Base-by-base conservation (phyloP, 2,113 vertebrate species). In the Oreochromis tanganicae region DNA sequence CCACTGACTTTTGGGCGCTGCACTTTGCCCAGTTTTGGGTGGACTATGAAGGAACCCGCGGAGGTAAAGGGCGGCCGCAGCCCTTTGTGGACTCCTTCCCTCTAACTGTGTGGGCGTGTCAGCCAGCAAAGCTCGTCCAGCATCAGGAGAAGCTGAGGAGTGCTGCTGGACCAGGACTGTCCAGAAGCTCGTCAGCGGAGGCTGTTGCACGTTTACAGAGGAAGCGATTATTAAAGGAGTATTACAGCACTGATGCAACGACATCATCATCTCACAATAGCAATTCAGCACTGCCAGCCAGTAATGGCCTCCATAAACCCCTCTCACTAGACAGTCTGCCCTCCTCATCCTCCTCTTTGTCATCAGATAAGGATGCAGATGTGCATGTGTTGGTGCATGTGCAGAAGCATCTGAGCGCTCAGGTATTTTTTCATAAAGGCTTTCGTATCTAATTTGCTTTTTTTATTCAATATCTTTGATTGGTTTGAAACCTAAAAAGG, bases 1-100 rank as follows among this genome's bases (percentile, higher is more conserved):
- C 97, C 84, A 95, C 95, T 1, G 98, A 99, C 95, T 96, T 99
- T 84, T 99, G 99, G 99, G 97, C 98, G 0, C 79, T 99, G 79
- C 97, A 98, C 92, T 99, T 98, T 91, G 97, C 98, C 43, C 99
- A 99, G 85, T 99, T 99, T 95, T 99, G 99, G 99, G 95, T 99
- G 87, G 99, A 99, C 95, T 99, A 97, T 0, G 99, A 99, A 94
- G 98, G 97, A 78, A 96, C 92, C 0, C 97, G 96, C 13, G 97
- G 97, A 32, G 97, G 98, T 3, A 98, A 93, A 32, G 98, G 98
- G 10, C 94, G 98, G 7, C 98, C 98, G 2, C 3, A 99, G 92
- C 97, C 96, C 41, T 99, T 98, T 78, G 96, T 99, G 61, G 99
- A 99, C 90, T 97, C 99, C 9, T 99, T 99, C 84, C 99, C 99